Evolutionary conservation across 2,888 invertebrate species (phyloP).

Genomic region (Euproctis similis): DNA sequence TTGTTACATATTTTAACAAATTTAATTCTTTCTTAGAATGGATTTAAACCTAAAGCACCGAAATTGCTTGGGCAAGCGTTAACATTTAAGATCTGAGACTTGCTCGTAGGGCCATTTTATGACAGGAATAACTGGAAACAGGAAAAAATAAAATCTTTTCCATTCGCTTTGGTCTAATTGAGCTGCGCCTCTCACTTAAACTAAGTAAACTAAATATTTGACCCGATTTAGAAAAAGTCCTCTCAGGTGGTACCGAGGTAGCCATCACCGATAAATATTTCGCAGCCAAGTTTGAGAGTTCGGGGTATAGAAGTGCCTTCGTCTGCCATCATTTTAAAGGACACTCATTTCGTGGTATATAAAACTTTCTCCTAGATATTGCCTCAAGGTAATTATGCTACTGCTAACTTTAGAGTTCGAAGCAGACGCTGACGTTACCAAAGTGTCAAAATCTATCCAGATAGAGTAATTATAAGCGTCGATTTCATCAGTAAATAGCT

Average conservation of each 20-base stretch:
- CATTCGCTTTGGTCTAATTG: conserved; percentile 17
- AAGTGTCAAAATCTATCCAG: conserved; percentile 16
- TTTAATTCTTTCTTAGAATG: too few species aligned
- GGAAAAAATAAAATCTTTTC: conserved; percentile 26
- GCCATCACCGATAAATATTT: conserved; percentile 15
- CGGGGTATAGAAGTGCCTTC: conserved; percentile 16
- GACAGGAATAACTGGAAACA: too few species aligned
- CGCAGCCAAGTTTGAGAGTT: conserved; percentile 17
- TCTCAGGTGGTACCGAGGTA: conserved; percentile 17
- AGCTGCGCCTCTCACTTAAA: conserved; percentile 23
- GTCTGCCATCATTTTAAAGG: conserved; percentile 24
- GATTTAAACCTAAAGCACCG: too few species aligned
- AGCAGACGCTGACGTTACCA: conserved; percentile 10
- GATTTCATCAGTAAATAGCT: conserved; percentile 6
- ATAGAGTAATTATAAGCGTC: conserved; percentile 10
- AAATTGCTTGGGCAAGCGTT: too few species aligned
- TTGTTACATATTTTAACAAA: too few species aligned
- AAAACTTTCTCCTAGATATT: conserved; percentile 20
- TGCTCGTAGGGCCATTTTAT: too few species aligned
- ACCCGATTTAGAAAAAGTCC: conserved; percentile 23
- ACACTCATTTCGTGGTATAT: conserved; percentile 21
- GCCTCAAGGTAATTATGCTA: conserved; percentile 20
- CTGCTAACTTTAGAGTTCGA: conserved; percentile 17
- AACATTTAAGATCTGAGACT: too few species aligned
- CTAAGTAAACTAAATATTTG: too few species aligned